Evolutionary conservation across 2,113 vertebrate genomes (phyloP), one percentile per base, ranked within the genome.

Genomic region (Xenopus borealis): DNA sequence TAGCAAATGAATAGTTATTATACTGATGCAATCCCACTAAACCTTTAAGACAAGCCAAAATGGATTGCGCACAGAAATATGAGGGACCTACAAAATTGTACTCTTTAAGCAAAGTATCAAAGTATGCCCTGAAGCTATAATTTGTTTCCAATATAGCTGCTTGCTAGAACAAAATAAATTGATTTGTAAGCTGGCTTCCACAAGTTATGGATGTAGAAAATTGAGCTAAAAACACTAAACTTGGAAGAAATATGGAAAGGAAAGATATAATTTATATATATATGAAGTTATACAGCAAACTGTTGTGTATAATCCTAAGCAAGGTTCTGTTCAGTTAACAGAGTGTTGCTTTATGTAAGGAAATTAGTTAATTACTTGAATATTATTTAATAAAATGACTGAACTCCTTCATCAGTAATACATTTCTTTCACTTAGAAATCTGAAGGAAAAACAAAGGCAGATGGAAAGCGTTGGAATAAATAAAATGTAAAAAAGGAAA

Each of bases 1-100:
- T 74, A 61, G 62, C 40, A 74, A 74, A 74, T 74, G 64, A 74
- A 74, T 67, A 74, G 72, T 46, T 59, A 72, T 72, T 63, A 72
- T 64, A 72, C 61, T 72, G 71, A 72, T 74, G 53, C 40, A 67
- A 74, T 67, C 72, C 66, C 62, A 27, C 23, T 61, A 74, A 74
- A 40, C 72, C 55, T 55, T 52, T 75, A 62, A 75, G 65, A 68
- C 65, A 69, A 71, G 4, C 66, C 69, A 12, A 47, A 59, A 0
- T 2, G 4, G 18, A 16, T 12, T 55, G 4, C 44, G 27, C 4
- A 13, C 40, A 52, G 18, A 10, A 66, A 66, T 20, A 3, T 3
- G 59, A 55, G 13, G 70, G 19, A 12, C 61, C 61, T 65, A 61
- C 46, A 81, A 79, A 63, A 2, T 9, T 12, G 65, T 46, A 14